phyloP scores from a whole-genome alignment of 2,797 vertebrate genomes.

The Rhabdomys pumilio region DNA sequence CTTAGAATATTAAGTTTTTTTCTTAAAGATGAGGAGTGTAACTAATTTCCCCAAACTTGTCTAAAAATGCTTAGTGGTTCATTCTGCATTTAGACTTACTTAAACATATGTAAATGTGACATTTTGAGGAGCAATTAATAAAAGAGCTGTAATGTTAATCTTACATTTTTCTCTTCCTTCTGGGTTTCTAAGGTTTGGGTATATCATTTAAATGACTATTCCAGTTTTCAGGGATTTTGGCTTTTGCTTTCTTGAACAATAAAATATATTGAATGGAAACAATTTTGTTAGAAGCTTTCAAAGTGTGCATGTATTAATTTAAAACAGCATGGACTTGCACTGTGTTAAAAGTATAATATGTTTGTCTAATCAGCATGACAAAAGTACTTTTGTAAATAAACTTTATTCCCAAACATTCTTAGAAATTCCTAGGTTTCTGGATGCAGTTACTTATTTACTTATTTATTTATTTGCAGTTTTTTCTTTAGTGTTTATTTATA shows the following conservation, averaged over 20 bases:
- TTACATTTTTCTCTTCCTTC: slow-evolving; percentile 83
- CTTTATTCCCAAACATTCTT: slow-evolving; percentile 28
- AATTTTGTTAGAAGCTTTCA: slow-evolving; percentile 80
- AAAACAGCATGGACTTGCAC: slow-evolving; percentile 63
- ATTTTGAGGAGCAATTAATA: slow-evolving; percentile 89
- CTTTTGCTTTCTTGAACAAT: slow-evolving; percentile 85
- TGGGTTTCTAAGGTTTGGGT: slow-evolving; percentile 78
- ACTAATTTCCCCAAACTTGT: slow-evolving; percentile 88
- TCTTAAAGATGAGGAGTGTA: slow-evolving; percentile 80
- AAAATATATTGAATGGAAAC: slow-evolving; percentile 85
- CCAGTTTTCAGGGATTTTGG: slow-evolving; percentile 85
- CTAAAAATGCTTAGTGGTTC: slow-evolving; percentile 89
- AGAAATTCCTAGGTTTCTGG: not conserved
- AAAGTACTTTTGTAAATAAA: slow-evolving; percentile 63
- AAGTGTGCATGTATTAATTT: slow-evolving; percentile 84
- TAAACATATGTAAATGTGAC: slow-evolving; percentile 89
- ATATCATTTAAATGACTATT: slow-evolving; percentile 86
- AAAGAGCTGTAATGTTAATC: slow-evolving; percentile 86
- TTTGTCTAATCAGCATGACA: slow-evolving; percentile 26
- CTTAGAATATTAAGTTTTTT: slow-evolving; percentile 86
- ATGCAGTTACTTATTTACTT: not conserved
- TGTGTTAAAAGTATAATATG: slow-evolving; percentile 56
- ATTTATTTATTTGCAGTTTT: slow-evolving; percentile 15
- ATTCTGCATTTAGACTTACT: slow-evolving; percentile 88
- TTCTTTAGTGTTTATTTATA: slow-evolving; percentile 19